Percentiles rank a stretch among this genome's conserved stretches.
These are phyloP conservation scores for Pyrrhia umbra DNA, from an alignment of 2,888 invertebrate genomes.

Conservation along the genomic window DNA sequence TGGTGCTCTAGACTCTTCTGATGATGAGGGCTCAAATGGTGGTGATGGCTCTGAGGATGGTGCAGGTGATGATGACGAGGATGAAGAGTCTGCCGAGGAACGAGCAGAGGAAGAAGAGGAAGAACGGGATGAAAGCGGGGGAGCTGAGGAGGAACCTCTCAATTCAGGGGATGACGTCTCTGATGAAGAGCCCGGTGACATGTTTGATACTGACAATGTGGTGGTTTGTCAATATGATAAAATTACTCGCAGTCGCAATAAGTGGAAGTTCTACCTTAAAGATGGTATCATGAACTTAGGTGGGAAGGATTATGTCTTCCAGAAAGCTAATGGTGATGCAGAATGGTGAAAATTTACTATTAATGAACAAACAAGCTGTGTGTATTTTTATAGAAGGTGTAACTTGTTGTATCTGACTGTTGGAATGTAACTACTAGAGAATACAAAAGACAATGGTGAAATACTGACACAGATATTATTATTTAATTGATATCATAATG, in stretches of 20 bases:
- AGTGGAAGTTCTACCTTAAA: constrained; percentile 99
- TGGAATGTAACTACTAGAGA: constrained; percentile 69
- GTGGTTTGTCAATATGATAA: constrained; percentile 99
- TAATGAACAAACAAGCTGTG: constrained; percentile 73
- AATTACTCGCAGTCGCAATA: constrained; percentile 99
- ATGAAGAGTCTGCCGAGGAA: constrained; percentile 94
- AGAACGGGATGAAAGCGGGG: constrained; percentile 92
- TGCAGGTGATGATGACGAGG: constrained; percentile 93
- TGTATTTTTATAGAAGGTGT: constrained; percentile 80
- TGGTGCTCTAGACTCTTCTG: constrained; percentile 93
- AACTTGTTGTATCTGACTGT: constrained; percentile 77
- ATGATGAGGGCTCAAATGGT: constrained; percentile 93
- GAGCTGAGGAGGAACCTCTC: constrained; percentile 95
- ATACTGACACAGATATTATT: constrained; percentile 65
- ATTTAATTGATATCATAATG: constrained; percentile 35
- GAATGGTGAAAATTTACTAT: constrained; percentile 95
- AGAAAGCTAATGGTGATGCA: constrained; percentile 99
- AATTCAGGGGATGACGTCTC: constrained; percentile 99
- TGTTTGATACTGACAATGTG: constrained; percentile 99
- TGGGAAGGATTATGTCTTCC: constrained; percentile 99
- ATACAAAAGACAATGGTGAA: constrained; percentile 68
- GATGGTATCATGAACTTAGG: constrained; percentile 99
- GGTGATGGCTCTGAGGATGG: constrained; percentile 92
- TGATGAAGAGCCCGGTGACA: constrained; percentile 97
- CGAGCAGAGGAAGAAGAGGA: constrained; percentile 92